These are phyloP conservation scores for Semaprochilodus insignis DNA, from an alignment of 2,797 vertebrate genomes.

Conservation along the genomic window DNA sequence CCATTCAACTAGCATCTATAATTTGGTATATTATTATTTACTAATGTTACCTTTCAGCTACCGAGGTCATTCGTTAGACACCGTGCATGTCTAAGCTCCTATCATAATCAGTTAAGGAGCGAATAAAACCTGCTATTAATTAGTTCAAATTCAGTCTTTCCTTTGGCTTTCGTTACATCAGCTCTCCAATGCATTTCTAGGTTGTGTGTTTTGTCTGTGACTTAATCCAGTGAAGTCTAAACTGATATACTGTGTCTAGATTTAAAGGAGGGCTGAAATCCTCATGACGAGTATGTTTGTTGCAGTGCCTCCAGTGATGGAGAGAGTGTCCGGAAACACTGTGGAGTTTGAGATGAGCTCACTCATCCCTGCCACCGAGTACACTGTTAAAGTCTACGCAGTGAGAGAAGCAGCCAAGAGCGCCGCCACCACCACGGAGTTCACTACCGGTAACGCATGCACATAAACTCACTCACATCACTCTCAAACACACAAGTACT, in stretches of 20 bases:
- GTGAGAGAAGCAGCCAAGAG: conserved; percentile 88
- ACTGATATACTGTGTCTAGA: not conserved
- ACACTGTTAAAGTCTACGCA: conserved; percentile 87
- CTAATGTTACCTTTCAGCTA: not conserved
- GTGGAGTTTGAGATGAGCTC: conserved; percentile 88
- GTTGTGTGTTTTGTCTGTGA: no score
- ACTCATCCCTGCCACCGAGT: conserved; percentile 87
- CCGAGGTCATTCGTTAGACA: not conserved
- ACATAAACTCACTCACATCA: not conserved
- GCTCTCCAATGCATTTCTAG: no score
- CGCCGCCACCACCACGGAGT: conserved; percentile 82
- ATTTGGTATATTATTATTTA: no score
- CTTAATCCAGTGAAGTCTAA: not conserved
- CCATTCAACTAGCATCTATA: not conserved
- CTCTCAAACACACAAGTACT: not conserved
- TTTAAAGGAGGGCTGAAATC: not conserved
- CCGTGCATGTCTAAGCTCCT: no score
- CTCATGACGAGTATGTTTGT: not conserved
- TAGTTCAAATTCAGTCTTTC: not conserved
- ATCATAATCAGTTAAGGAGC: no score
- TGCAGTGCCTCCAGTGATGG: conserved; percentile 87
- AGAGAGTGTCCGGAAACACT: conserved; percentile 89
- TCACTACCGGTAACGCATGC: conserved; percentile 86
- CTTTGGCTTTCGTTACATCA: no score
- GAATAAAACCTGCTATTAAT: no score